phyloP scores from a whole-genome alignment of 2,888 invertebrate genomes.

The Polylopha cassiicola region DNA sequence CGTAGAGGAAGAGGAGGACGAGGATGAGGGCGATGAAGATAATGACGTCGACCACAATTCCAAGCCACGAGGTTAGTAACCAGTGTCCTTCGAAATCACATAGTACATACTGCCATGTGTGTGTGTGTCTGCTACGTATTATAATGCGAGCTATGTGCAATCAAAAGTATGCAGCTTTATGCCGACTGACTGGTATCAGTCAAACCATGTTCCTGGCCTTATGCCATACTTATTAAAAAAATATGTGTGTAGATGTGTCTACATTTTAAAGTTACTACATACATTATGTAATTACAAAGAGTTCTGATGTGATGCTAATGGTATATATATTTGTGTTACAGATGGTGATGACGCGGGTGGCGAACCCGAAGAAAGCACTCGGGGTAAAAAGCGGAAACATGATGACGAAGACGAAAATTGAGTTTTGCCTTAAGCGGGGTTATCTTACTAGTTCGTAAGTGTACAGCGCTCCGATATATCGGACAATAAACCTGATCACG shows the following conservation, averaged over 20 bases:
- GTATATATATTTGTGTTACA: constrained; percentile 31
- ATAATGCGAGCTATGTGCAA: background rate
- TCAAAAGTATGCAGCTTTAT: too few species aligned
- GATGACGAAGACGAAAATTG: constrained; percentile 76
- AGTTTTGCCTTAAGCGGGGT: constrained; percentile 71
- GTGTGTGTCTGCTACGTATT: background rate
- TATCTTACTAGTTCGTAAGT: constrained; percentile 74
- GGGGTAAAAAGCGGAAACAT: constrained; percentile 79
- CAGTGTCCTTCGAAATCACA: background rate
- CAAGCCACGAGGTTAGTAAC: constrained; percentile 49
- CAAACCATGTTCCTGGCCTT: too few species aligned
- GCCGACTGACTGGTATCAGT: too few species aligned
- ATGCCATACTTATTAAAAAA: too few species aligned
- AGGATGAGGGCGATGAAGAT: constrained; percentile 61
- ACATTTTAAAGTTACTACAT: background rate
- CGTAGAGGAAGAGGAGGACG: constrained; percentile 67
- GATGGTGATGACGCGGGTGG: constrained; percentile 63
- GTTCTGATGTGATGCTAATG: too few species aligned
- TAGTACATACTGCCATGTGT: background rate
- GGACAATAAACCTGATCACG: constrained; percentile 67
- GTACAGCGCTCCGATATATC: constrained; percentile 72
- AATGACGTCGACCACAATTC: constrained; percentile 67
- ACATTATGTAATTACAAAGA: too few species aligned
- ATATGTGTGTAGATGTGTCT: too few species aligned
- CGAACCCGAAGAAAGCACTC: constrained; percentile 71